Evolutionary conservation across 1,140 invertebrate species (phyloP), one percentile per base, ranked within the genome.

Genomic region (Leptoteleia sp.): DNA sequence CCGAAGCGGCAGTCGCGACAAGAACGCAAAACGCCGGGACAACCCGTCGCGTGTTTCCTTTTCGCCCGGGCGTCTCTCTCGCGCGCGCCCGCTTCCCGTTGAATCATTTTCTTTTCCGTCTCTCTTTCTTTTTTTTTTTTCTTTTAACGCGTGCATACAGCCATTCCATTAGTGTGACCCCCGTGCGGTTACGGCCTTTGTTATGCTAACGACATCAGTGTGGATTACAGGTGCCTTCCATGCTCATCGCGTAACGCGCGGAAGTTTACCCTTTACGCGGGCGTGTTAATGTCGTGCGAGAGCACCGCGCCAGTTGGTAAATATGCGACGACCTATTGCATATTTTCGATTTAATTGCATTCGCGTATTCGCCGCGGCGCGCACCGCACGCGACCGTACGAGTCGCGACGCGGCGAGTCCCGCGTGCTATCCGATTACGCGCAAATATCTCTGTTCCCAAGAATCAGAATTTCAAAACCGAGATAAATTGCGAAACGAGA

Each of bases 341-440:
- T 87, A 88, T 88, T 85, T 87, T 81, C 81, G 73, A 84, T 84
- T 88, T 89, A 89, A 89, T 89, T 89, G 87, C 86, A 87, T 87
- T 87, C 85, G 81, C 84, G 84, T 83, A 89, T 87, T 85, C 84
- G 65, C 16, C 37, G 72, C 37, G 47, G 38, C 35, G 42, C 50
- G 37, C 65, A 59, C 64, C 70, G 43, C 45, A 48, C 29, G 55
- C 38, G 62, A 12, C 22, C n/a, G 31, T 52, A 45, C 40, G 47
- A 55, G 42, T 15, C 45, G 67, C 13, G 25, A 16, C 43, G 33
- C 31, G 48, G 27, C 37, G 31, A 48, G 59, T 81, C 64, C 37
- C 52, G 42, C 68, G 45, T 61, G 45, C 17, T 16, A 67, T 42
- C 15, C 59, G 75, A 64, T 76, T 75, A 55, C 67, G 68, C 73